Evolutionary conservation across 2,888 invertebrate genomes (phyloP), one percentile per base, ranked within the genome.

Genomic region (Holacanthella duospinosa): DNA sequence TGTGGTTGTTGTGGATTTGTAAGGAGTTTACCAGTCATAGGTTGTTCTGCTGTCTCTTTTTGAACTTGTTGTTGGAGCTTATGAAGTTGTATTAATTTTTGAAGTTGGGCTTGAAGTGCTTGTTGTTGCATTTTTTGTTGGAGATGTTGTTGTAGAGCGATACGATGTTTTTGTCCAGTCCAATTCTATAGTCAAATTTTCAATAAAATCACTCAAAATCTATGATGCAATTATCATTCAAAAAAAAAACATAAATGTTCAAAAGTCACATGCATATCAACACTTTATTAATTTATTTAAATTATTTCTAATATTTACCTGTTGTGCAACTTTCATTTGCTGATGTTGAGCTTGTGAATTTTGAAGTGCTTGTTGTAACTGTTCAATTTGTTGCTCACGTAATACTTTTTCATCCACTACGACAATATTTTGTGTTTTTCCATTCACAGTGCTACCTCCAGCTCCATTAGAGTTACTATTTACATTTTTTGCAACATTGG

Each of bases 371-470:
- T 90, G 80, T 76, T 93, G 89, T 55, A 93, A 79, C 74, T 92
- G 90, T 74, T 91, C 89, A 71, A 94, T 94, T 77, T 88, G 87
- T 76, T 93, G 93, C 74, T 90, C 89, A 66, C 85, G 83, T 60
- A 91, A 85, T 65, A 89, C 84, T 73, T 89, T 89, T 74, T 89
- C 88, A 65, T 82, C 82, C 36, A 68, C 55, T 26, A 59, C 43
- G 9, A 59, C 59, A 29, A 29, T 54, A 24, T 54, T 60, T 4
- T n/a, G 28, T 2, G 27, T 56, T 25, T 55, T 59, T 2, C 26
- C 28, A 57, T 48, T 57, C 16, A 36, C 55, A 28, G 27, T 55
- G n/a, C n/a, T n/a, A n/a, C n/a, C n/a, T n/a, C n/a, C n/a, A n/a
- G n/a, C n/a, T n/a, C n/a, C n/a, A n/a, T n/a, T n/a, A 25, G 16